A percentile compares a stretch with the other conserved stretches of the same genome.
phyloP scores from a whole-genome alignment of 2,113 vertebrate species.

The Centrocercus urophasianus region DNA sequence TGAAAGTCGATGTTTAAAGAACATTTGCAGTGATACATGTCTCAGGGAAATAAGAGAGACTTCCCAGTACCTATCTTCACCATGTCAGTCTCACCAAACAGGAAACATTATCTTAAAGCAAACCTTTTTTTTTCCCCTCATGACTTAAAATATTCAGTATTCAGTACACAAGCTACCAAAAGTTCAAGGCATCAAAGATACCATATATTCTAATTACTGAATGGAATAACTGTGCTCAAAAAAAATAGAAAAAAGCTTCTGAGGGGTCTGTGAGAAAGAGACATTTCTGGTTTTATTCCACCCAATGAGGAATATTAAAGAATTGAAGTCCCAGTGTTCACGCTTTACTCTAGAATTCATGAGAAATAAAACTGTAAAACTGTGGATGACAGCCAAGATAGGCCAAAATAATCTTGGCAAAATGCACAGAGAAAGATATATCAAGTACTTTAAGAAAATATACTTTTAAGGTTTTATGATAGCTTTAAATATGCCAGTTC shows the following conservation, averaged over 20 bases:
- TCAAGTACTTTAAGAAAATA: not conserved
- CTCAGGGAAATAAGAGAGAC: not conserved
- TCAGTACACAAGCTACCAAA: not conserved
- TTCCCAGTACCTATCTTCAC: not conserved
- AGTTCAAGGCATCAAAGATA: not conserved
- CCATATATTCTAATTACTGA: not conserved
- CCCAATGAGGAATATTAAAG: rapidly evolving
- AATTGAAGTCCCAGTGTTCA: rapidly evolving
- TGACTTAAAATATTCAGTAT: not conserved
- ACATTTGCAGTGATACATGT: not conserved
- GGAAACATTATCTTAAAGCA: not conserved
- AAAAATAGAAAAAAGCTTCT: not conserved
- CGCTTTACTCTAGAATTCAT: not conserved
- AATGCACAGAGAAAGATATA: not conserved
- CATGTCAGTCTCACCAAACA: not conserved
- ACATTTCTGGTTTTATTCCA: not conserved
- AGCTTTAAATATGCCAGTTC: not conserved
- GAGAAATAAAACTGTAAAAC: not conserved
- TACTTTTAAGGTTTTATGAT: not conserved
- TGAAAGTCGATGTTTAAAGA: not conserved
- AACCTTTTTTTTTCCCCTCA: not conserved
- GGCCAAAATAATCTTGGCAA: not conserved
- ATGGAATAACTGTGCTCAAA: not conserved
- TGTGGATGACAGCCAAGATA: not conserved
- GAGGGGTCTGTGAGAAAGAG: not conserved